Evolutionary conservation across 2,888 invertebrate genomes (phyloP).

Genomic region (Margaritifera margaritifera): DNA sequence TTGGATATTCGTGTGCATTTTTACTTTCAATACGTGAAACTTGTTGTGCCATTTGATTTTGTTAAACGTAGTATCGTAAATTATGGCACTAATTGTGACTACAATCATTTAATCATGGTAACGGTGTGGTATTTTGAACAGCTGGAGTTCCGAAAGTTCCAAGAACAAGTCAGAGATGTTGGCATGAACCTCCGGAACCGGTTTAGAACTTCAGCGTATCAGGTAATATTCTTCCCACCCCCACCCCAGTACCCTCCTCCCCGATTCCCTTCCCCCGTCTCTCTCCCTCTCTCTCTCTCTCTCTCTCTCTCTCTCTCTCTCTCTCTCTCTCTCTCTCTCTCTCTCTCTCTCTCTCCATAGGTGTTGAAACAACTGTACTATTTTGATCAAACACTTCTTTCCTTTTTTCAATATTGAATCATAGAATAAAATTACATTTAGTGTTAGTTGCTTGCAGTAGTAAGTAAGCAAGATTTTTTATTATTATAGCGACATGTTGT

Average conservation of each 20-base stretch:
- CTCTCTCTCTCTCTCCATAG: too few species aligned
- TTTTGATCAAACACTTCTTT: too few species aligned
- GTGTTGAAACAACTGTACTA: too few species aligned
- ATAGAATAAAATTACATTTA: too few species aligned
- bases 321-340: background rate
- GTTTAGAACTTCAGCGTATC: constrained; percentile 50
- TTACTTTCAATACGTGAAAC: too few species aligned
- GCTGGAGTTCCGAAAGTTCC: constrained; percentile 54
- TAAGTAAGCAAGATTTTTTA: too few species aligned
- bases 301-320: background rate
- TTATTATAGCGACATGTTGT: too few species aligned
- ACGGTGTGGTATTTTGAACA: constrained; percentile 50
- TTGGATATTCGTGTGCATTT: too few species aligned
- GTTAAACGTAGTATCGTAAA: background rate
- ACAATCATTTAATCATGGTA: constrained; percentile 10
- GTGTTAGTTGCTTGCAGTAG: too few species aligned
- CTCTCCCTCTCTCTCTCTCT: background rate
- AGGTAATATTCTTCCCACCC: constrained; percentile 33
- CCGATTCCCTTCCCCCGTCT: background rate
- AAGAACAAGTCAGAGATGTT: constrained; percentile 56
- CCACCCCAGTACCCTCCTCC: background rate
- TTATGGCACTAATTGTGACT: background rate
- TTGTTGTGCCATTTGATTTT: too few species aligned
- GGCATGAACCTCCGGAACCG: constrained; percentile 48
- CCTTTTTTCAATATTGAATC: too few species aligned